Evolutionary conservation across 1,140 invertebrate genomes (phyloP).

Genomic region (Arion vulgaris): DNA sequence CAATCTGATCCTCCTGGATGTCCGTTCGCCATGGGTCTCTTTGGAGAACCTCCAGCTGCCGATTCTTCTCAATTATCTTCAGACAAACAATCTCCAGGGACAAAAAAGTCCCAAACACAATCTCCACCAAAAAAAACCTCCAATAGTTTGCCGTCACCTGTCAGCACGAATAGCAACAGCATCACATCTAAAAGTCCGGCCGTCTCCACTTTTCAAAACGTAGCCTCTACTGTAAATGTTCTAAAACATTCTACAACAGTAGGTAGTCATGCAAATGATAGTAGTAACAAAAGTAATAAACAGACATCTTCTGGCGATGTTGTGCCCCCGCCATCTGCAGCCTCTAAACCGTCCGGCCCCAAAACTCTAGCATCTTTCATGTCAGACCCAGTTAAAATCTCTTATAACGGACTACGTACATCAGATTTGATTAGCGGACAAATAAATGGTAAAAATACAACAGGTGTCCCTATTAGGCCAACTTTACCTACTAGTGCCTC

Average conservation of each 20-base stretch:
- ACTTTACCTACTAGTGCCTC: neutral
- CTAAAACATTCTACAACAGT: neutral
- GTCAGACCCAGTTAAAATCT: neutral
- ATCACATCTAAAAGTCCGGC: neutral
- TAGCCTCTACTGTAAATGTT: neutral
- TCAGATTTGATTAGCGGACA: neutral
- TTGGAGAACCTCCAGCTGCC: neutral
- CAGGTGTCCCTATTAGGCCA: neutral
- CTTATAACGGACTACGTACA: neutral
- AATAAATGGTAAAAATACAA: neutral
- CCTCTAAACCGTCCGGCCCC: neutral
- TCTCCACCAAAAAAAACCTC: neutral
- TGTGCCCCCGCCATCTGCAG: neutral
- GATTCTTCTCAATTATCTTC: neutral
- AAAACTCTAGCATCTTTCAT: neutral
- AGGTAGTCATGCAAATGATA: neutral
- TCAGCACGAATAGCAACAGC: neutral
- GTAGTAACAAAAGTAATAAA: neutral
- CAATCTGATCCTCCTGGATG: neutral
- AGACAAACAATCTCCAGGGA: neutral
- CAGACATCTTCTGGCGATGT: neutral
- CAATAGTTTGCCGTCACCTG: neutral
- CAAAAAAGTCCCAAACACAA: neutral
- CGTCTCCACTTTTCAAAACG: neutral
- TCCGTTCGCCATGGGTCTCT: slow-evolving; percentile 12